Evolutionary conservation across 1,140 invertebrate species (phyloP).

Genomic region (Zaprionus gabonicus): DNA sequence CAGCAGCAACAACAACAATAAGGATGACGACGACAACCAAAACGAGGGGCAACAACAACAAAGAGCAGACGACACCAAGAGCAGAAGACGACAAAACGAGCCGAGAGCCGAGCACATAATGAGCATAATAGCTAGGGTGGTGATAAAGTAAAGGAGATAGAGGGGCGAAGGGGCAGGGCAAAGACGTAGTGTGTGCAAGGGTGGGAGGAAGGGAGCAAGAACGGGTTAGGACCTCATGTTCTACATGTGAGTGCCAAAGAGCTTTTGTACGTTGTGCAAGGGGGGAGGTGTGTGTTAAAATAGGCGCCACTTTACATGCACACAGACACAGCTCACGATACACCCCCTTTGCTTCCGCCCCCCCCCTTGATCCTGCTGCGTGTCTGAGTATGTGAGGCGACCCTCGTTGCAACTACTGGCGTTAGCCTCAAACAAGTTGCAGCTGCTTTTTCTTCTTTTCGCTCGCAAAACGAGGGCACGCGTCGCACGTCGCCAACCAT

Average conservation of each 20-base stretch:
- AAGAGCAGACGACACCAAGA: constrained; percentile 17
- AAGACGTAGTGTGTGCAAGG: constrained; percentile 2
- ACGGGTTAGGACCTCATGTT: constrained; percentile 15
- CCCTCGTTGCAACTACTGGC: constrained; percentile 38
- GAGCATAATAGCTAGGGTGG: constrained; percentile 63
- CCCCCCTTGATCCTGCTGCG: not conserved
- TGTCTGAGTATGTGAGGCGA: constrained; percentile 15
- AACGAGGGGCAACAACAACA: constrained; percentile 22
- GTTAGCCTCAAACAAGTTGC: constrained; percentile 41
- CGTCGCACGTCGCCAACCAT: constrained; percentile 68
- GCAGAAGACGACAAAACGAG: constrained; percentile 51
- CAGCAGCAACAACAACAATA: constrained; percentile 5
- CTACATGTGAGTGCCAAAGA: constrained; percentile 59
- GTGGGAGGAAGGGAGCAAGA: not conserved
- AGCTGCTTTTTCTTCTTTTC: constrained; percentile 33
- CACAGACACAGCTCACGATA: constrained; percentile 14
- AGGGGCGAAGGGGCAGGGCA: not conserved
- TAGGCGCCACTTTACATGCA: constrained; percentile 69
- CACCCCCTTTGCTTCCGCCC: not conserved
- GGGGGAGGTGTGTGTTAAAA: constrained; percentile 46
- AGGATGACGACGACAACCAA: constrained; percentile 15
- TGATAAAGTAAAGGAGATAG: constrained; percentile 7
- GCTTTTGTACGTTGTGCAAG: constrained; percentile 41
- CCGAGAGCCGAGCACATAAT: constrained; percentile 66
- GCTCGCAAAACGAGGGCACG: constrained; percentile 51